Base-by-base conservation (phyloP, 2,113 vertebrate genomes). In the Piaya cayana region DNA sequence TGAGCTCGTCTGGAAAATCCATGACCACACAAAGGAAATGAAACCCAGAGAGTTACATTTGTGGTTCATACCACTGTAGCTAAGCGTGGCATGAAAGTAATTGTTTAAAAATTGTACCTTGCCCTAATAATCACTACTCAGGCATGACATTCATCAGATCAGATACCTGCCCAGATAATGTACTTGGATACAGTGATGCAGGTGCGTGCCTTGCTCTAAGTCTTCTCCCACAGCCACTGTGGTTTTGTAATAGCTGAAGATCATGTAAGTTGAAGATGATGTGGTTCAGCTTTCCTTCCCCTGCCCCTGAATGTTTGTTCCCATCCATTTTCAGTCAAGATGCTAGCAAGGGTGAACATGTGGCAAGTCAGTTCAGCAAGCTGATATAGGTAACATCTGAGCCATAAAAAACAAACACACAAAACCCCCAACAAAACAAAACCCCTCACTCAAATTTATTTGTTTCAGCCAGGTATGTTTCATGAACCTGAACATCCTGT, bases 1-100 rank as follows among this genome's bases (percentile, higher is more conserved):
- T 71, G 77, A 93, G 47, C 60, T 86, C 2, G 23, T 47, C 80
- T 93, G 92, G 82, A 96, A 95, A 97, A 93, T 94, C 92, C 88
- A 86, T 63, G 64, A 63, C 72, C 72, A 78, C 88, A 71, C 0
- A 4, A 71, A 95, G 82, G 94, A 92, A 86, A 67, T 78, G 82
- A 96, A 93, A 94, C 34, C 69, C 75, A 52, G 52, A 82, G 68
- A 81, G 47, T 86, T 29, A 75, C 21, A 12, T 71, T 36, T 94
- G 88, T 81, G 76, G 91, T 82, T 94, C 43, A 75, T 56, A 78
- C 63, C 22, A 10, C 30, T 70, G 37, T 12, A 86, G 68, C 60
- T 52, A 47, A 75, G 58, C 0, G 0, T 81, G 88, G 55, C 68
- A 67, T 68, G 32, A 91, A 81, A 91, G 81, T 37, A 81, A 86